Percentiles rank a stretch among this genome's conserved stretches.
phyloP scores from a whole-genome alignment of 2,113 vertebrate species.

The Brachyistius frenatus region DNA sequence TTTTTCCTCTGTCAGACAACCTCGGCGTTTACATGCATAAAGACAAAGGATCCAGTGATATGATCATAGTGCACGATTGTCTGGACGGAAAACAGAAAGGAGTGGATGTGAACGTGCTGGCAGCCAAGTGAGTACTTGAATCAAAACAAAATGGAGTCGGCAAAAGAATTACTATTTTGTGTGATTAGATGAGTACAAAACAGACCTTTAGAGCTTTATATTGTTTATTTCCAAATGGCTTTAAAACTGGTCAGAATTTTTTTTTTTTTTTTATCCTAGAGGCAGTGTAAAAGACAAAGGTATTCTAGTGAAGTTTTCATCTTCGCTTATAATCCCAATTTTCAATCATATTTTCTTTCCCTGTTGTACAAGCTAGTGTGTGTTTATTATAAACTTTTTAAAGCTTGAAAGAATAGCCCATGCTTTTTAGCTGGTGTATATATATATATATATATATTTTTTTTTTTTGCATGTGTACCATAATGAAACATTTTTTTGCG shows the following conservation, averaged over 20 bases:
- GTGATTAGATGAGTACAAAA: too few species aligned
- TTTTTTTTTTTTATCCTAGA: too few species aligned
- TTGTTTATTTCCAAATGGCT: too few species aligned
- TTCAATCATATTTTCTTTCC: too few species aligned
- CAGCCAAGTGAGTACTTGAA: slow-evolving; percentile 56
- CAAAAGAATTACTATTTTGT: not conserved
- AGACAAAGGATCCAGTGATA: not conserved
- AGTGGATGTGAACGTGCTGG: slow-evolving; percentile 56
- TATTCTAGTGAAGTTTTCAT: too few species aligned
- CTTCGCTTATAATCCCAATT: too few species aligned
- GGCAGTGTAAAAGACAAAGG: too few species aligned
- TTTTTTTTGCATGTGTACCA: not conserved
- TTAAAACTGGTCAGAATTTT: too few species aligned
- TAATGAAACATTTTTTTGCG: too few species aligned
- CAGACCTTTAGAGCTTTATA: too few species aligned
- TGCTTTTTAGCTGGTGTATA: not conserved
- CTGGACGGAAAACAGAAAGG: slow-evolving; percentile 27
- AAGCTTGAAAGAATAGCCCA: not conserved
- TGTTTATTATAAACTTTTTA: not conserved
- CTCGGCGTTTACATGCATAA: slow-evolving; percentile 37
- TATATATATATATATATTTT: too few species aligned
- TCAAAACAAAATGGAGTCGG: not conserved
- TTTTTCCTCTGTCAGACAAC: slow-evolving; percentile 55
- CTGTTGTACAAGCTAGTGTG: too few species aligned
- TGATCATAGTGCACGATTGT: slow-evolving; percentile 6